Evolutionary conservation across 2,113 vertebrate species (phyloP).

Genomic region (Todiramphus saurophagus): DNA sequence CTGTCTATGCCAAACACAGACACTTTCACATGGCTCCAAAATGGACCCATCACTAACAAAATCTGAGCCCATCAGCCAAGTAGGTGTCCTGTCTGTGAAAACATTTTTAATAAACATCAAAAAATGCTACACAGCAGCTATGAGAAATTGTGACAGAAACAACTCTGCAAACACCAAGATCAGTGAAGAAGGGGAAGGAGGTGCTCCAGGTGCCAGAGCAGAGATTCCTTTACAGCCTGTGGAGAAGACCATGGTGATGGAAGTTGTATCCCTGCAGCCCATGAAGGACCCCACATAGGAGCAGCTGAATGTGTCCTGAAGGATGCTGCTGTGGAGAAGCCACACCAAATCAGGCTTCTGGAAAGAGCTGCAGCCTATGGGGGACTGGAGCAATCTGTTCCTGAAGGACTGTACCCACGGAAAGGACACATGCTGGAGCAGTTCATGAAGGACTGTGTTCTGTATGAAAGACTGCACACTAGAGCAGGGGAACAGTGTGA

Average conservation of each 20-base stretch:
- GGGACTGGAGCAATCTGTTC: neutral
- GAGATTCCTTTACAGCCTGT: neutral
- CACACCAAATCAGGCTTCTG: neutral
- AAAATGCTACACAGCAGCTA: too few relatives aligned
- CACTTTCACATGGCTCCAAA: too few relatives aligned
- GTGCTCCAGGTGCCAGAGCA: rapidly evolving
- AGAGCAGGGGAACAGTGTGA: neutral
- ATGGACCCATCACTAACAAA: too few relatives aligned
- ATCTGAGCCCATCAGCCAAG: too few relatives aligned
- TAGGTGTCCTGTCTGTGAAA: too few relatives aligned
- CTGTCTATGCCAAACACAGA: too few relatives aligned
- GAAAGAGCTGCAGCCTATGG: neutral
- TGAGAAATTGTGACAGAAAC: neutral
- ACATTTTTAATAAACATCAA: too few relatives aligned
- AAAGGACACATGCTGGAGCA: neutral
- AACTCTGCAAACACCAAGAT: neutral
- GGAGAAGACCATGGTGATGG: neutral
- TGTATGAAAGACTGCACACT: neutral
- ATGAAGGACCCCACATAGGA: neutral
- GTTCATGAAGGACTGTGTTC: neutral
- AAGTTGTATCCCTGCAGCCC: neutral
- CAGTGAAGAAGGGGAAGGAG: neutral
- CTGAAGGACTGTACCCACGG: neutral
- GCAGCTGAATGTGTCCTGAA: neutral
- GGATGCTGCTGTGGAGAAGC: neutral